These are phyloP conservation scores for Oreochromis niloticus DNA, from an alignment of 2,113 vertebrate genomes.

Conservation along the genomic window DNA sequence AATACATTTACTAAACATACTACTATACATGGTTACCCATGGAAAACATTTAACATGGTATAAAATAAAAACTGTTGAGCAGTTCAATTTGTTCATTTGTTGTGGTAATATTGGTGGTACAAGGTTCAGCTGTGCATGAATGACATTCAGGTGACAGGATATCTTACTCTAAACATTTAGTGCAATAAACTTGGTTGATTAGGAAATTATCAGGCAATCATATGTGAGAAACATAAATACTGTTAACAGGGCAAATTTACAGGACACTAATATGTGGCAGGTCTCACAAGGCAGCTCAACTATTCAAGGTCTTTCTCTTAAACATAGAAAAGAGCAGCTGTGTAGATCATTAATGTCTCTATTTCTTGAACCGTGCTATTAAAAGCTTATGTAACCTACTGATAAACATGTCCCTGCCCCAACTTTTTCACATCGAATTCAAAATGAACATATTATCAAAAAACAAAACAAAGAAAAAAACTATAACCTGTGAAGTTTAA, in stretches of 20 bases:
- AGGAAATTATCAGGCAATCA: too few relatives aligned
- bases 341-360: fast-evolving
- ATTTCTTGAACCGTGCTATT: neutral
- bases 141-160: fast-evolving
- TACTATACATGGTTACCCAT: too few relatives aligned
- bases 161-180: too few relatives aligned
- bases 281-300: fast-evolving
- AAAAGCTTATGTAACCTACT: too few relatives aligned
- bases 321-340: neutral
- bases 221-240: too few relatives aligned
- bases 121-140: too few relatives aligned
- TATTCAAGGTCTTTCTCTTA: neutral
- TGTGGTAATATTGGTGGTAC: too few relatives aligned
- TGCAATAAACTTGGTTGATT: too few relatives aligned
- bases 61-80: too few relatives aligned
- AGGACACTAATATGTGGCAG: neutral
- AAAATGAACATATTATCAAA: neutral
- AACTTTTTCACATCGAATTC: fast-evolving
- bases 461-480: neutral
- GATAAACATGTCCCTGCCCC: neutral
- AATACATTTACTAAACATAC: neutral
- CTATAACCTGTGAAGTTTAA: neutral
- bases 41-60: too few relatives aligned
- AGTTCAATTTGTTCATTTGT: fast-evolving
- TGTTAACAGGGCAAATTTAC: too few relatives aligned